Conservation (phyloP, 92 coral and sea anemone species). For the Anthopleura xanthogrammica region DNA sequence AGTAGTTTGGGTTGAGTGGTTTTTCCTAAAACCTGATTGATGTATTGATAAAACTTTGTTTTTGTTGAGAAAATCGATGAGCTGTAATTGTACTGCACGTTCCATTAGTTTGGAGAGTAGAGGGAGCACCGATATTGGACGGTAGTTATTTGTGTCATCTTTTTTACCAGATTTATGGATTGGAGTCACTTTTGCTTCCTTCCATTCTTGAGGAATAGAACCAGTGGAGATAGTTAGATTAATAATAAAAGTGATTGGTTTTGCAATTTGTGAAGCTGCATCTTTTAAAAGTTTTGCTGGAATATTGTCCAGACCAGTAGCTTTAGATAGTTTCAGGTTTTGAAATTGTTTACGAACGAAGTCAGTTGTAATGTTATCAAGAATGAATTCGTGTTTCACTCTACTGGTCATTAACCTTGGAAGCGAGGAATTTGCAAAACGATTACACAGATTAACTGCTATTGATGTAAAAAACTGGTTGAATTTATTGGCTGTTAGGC, state of each 20-base stretch:
- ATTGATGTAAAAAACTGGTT: constrained; percentile 49
- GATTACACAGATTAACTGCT: constrained; percentile 44
- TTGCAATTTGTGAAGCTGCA: constrained; percentile 19
- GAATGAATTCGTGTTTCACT: constrained; percentile 36
- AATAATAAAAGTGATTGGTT: not conserved
- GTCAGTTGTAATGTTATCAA: constrained; percentile 30
- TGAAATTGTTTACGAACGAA: constrained; percentile 38
- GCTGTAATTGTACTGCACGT: too few species aligned
- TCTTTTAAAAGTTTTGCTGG: constrained; percentile 48
- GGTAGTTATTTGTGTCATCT: constrained; percentile 7
- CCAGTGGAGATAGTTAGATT: constrained; percentile 10
- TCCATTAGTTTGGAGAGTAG: too few species aligned
- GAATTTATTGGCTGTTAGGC: constrained; percentile 40
- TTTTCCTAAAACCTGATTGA: too few species aligned
- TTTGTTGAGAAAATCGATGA: too few species aligned
- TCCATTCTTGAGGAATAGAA: constrained; percentile 16
- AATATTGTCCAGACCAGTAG: constrained; percentile 48
- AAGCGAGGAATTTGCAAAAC: constrained; percentile 26
- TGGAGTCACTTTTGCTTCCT: constrained; percentile 11
- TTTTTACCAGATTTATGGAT: constrained; percentile 22
- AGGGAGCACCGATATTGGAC: not conserved
- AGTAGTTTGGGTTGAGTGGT: too few species aligned
- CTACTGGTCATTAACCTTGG: constrained; percentile 33
- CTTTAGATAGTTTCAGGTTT: constrained; percentile 48
- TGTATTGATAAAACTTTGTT: too few species aligned